phyloP scores from a whole-genome alignment of 2,113 vertebrate species.

The Tauraco erythrolophus region DNA sequence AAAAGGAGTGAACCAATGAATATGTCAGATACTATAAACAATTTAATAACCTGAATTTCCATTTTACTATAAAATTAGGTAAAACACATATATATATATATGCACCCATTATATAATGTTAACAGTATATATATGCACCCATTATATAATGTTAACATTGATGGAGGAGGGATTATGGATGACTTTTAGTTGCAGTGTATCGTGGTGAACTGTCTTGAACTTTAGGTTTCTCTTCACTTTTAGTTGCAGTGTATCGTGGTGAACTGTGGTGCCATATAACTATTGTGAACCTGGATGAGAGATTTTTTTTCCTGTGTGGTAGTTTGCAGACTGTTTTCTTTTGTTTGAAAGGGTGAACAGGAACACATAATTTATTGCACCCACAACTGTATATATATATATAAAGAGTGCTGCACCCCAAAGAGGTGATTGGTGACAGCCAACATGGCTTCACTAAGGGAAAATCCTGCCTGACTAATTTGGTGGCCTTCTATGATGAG shows the following conservation, averaged over 20 bases:
- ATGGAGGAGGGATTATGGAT: neutral
- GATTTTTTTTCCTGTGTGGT: neutral
- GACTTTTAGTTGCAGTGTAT: neutral
- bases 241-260: neutral
- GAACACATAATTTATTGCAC: neutral
- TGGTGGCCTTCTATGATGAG: too few species aligned
- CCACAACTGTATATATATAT: neutral
- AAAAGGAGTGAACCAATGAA: neutral
- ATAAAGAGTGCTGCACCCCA: neutral
- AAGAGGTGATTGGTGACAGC: too few species aligned
- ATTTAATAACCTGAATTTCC: neutral
- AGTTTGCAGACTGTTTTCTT: neutral
- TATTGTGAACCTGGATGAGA: neutral
- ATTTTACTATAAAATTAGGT: neutral
- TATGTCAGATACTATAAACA: neutral
- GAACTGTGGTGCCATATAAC: neutral
- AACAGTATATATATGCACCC: neutral
- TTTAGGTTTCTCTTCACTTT: neutral
- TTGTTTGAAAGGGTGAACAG: neutral
- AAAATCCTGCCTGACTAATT: too few species aligned
- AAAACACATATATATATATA: neutral
- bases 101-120: neutral
- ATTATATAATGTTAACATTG: neutral
- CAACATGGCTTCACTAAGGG: too few species aligned
- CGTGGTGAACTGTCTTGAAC: neutral